Evolutionary conservation across 2,113 vertebrate genomes (phyloP), one percentile per base, ranked within the genome.

Genomic region (Gymnocephalus cernua): DNA sequence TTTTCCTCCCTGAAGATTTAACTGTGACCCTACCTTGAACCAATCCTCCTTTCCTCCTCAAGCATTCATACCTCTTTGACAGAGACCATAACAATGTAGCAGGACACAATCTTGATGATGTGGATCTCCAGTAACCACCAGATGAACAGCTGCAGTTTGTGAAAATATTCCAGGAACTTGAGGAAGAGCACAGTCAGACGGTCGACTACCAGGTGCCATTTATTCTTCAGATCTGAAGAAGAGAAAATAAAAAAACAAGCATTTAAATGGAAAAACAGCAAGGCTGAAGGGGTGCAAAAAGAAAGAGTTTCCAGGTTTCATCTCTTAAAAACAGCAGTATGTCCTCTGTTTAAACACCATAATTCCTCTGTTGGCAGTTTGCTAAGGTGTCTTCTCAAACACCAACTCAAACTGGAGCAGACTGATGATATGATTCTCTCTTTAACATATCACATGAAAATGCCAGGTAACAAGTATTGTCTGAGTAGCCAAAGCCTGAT

Each of bases 41-140:
- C 32, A 32, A 6, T 32, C 32, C 32, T 32, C 32, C 32, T 32
- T 32, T 32, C 32, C 32, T 32, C 32, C 32, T 53, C 7, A n/a
- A 16, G 65, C 4, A 3, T 56, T 63, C 50, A 87, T 95, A 96
- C 99, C 97, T 99, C 99, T 86, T 95, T 95, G 84, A 99, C 93
- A 3, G 96, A 95, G 48, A 99, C 95, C 95, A 97, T 95, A 82
- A 99, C 96, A 58, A 99, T 97, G 86, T 97, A 99, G 5, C 97
- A 97, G 0, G 98, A 96, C 48, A 99, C 96, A 0, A 99, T 97
- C 92, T 99, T 99, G 95, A 99, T 96, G 91, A 99, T 96, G 86
- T 99, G 97, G 81, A 99, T 92, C 92, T 99, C 99, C 93, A 99
- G 92, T 65, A 99, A 88, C 98, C 99, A 99, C 99, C 99, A 99